Evolutionary conservation across 2,113 vertebrate genomes (phyloP).

Genomic region (Oceanodroma tethys): DNA sequence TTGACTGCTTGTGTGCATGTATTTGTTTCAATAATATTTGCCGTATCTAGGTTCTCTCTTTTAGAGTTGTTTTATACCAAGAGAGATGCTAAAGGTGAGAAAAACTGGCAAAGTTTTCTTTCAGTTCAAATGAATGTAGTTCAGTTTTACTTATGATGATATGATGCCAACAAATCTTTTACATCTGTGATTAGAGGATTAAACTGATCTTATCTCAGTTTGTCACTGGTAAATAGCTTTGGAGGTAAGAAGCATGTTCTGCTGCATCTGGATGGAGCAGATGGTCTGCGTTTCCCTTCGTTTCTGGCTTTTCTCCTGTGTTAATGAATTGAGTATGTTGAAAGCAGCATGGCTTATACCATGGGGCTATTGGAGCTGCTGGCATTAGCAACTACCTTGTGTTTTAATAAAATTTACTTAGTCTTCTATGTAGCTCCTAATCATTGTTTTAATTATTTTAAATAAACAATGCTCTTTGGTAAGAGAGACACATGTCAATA

Average conservation of each 20-base stretch:
- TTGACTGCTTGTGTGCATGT: background rate
- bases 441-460: constrained; percentile 11
- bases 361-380: constrained; percentile 42
- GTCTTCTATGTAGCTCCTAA: background rate
- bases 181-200: constrained; percentile 20
- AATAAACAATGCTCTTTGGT: background rate
- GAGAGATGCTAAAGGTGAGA: background rate
- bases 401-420: constrained; percentile 40
- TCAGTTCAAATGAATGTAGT: background rate
- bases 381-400: constrained; percentile 22
- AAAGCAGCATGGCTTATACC: constrained; percentile 43
- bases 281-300: constrained; percentile 64
- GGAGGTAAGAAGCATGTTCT: constrained; percentile 65
- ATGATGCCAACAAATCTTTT: background rate
- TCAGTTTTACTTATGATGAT: background rate
- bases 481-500: background rate
- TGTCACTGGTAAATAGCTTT: constrained; percentile 54
- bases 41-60: background rate
- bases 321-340: constrained; percentile 69
- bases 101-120: constrained; percentile 10
- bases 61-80: background rate
- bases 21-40: background rate
- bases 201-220: constrained; percentile 11
- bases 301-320: constrained; percentile 66
- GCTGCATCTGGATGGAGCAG: constrained; percentile 74